Evolutionary conservation across 1,140 invertebrate genomes (phyloP).

Genomic region (Globodera rostochiensis): DNA sequence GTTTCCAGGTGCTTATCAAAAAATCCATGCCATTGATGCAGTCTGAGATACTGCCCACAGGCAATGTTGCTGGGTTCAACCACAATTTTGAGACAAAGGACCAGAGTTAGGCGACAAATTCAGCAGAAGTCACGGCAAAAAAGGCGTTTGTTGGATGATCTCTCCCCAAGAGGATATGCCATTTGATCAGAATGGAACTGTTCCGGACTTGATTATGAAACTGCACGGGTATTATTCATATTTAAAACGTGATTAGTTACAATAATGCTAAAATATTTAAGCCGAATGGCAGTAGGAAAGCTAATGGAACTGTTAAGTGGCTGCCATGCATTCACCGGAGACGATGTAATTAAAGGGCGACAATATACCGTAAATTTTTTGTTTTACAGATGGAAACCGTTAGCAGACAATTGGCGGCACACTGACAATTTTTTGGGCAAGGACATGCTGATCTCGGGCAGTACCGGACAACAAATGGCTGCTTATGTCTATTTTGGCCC

Average conservation of each 20-base stretch:
- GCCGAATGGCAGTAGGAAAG: constrained; percentile 99
- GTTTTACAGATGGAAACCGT: constrained; percentile 56
- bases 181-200: constrained; percentile 89
- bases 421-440: constrained; percentile 98
- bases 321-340: constrained; percentile 92
- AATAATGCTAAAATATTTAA: no score
- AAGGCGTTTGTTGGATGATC: constrained; percentile 86
- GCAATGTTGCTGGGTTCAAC: constrained; percentile 3
- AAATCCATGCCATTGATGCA: constrained; percentile 61
- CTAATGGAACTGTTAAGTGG: constrained; percentile 91
- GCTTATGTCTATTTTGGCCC: constrained; percentile 97
- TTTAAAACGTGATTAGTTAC: no score
- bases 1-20: constrained; percentile 61
- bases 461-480: constrained; percentile 87
- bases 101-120: constrained; percentile 85
- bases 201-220: constrained; percentile 97
- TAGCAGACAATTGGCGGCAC: constrained; percentile 76
- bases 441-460: constrained; percentile 92
- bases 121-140: constrained; percentile 96
- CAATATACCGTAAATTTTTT: no score
- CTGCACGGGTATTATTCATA: constrained; percentile 84
- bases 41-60: constrained; percentile 29
- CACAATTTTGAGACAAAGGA: constrained; percentile 49
- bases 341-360: constrained; percentile 75
- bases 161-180: constrained; percentile 98